A percentile compares a stretch with the other conserved stretches of the same genome.
phyloP scores from a whole-genome alignment of 2,797 vertebrate species.

The Schizopygopsis malacanthus region DNA sequence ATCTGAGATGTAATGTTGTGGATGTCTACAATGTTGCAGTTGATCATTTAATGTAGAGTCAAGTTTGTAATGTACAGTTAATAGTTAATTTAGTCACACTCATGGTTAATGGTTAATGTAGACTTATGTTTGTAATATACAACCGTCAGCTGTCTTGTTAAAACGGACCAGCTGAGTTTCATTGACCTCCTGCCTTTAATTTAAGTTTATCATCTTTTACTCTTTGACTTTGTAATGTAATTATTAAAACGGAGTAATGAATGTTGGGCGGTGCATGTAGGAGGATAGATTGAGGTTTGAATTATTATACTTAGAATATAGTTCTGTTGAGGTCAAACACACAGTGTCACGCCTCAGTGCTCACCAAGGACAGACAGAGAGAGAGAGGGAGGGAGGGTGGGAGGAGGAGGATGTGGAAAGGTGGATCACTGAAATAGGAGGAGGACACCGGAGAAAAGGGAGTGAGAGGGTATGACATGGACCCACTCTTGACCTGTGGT shows the following conservation, averaged over 20 bases:
- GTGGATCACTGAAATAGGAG: constrained; percentile 47
- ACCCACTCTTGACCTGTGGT: constrained; percentile 28
- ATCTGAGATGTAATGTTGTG: not conserved
- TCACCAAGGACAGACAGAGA: constrained; percentile 33
- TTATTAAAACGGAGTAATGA: constrained; percentile 47
- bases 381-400: constrained; percentile 4
- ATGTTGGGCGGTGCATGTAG: constrained; percentile 33
- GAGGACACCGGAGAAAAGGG: constrained; percentile 39
- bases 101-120: constrained; percentile 25
- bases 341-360: constrained; percentile 36
- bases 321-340: constrained; percentile 45
- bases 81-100: not conserved
- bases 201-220: constrained; percentile 23
- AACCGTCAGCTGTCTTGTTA: constrained; percentile 28
- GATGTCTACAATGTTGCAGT: not conserved
- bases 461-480: constrained; percentile 39
- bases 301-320: constrained; percentile 33
- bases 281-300: constrained; percentile 41
- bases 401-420: constrained; percentile 38
- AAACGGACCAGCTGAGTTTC: not conserved
- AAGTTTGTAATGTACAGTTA: constrained; percentile 1
- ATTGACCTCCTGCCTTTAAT: constrained; percentile 12
- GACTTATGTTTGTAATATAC: not conserved
- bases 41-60: not conserved
- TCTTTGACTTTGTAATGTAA: constrained; percentile 41